These are phyloP conservation scores for Anhinga anhinga DNA, from an alignment of 2,113 vertebrate genomes.

Conservation along the genomic window DNA sequence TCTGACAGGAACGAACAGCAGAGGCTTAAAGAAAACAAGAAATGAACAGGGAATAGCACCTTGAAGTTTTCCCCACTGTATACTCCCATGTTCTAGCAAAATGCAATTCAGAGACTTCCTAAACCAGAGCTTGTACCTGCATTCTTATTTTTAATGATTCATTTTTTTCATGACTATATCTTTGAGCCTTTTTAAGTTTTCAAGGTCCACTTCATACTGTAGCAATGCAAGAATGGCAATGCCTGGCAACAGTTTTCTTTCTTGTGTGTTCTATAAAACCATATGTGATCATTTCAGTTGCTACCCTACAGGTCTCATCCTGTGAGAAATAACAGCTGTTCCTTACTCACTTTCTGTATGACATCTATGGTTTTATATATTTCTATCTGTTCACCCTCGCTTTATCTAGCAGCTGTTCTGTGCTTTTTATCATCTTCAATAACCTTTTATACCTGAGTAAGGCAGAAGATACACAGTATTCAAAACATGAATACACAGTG, in stretches of 20 bases:
- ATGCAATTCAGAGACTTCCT: not conserved
- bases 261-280: not conserved
- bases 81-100: not conserved
- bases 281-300: not conserved
- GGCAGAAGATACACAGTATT: not conserved
- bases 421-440: not conserved
- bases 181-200: not conserved
- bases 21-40: not conserved
- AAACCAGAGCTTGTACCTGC: not conserved
- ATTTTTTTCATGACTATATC: fast-evolving
- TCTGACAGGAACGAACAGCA: not conserved
- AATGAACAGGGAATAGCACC: not conserved
- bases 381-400: not conserved
- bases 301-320: not conserved
- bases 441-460: not conserved
- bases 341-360: not conserved
- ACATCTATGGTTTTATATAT: not conserved
- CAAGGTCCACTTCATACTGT: not conserved
- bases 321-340: not conserved
- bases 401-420: not conserved
- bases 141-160: not conserved
- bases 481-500: not conserved
- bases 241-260: not conserved
- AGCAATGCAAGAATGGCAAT: not conserved
- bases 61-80: not conserved